Evolutionary conservation across 2,888 invertebrate genomes (phyloP), one percentile per base, ranked within the genome.

Genomic region (Gortyna flavago): DNA sequence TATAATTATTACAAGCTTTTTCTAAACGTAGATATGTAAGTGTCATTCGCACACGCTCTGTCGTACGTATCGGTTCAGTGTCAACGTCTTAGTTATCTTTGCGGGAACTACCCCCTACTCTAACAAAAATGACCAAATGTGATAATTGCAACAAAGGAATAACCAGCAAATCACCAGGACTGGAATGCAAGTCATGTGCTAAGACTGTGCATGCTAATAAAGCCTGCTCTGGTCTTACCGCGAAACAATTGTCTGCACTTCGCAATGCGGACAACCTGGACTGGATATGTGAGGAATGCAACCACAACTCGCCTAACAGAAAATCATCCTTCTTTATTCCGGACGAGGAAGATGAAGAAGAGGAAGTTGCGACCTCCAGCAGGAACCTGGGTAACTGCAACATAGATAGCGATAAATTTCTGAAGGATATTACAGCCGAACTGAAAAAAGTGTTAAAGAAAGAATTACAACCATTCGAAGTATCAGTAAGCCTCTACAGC

Each of bases 381-480:
- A 71, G 13, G n/a, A 71, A 41, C 16, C 7, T 44, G 13, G 32
- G 32, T 25, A 69, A 35, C 9, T 69, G 35, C 54, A 71, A 41
- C 21, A 61, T 61, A 44, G 59, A 44, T 18, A 62, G 25, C 9
- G 61, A 48, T 0, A 16, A 62, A 21, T 54, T 68, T 21, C n/a
- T 71, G 48, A 71, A n/a, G 25, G 44, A 62, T 51, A 48, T 68
- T 32, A 48, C 44, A 25, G 44, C 71, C 4, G 35, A 48, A 48
- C 25, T 62, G 25, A 62, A 68, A 44, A 70, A 70, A 59, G 70
- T 70, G 0, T 16, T 38, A 18, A 70, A 70, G 61, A 72, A 64
- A 8, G 72, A 72, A 64, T 35, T 62, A 51, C n/a, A 72, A 51
- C 62, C 62, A n/a, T 64, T 64, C 25, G 48, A 72, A 62, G 35